Percentiles rank a stretch among this genome's conserved stretches.
Evolutionary conservation across 2,888 invertebrate genomes (phyloP).

Genomic region (Artemia sp.): DNA sequence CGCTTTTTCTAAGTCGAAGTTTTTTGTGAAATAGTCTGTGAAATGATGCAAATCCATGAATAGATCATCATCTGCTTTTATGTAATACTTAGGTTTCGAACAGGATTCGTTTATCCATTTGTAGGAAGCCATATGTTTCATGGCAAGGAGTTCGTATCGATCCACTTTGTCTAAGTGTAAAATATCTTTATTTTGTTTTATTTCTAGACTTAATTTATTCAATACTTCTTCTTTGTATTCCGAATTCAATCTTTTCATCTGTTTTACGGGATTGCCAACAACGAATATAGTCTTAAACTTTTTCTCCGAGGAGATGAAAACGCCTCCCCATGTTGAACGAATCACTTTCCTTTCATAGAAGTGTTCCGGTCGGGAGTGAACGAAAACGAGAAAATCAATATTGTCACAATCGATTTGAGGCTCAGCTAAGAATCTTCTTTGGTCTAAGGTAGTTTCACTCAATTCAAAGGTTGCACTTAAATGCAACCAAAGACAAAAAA

Average conservation of each 20-base stretch:
- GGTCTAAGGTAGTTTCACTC: too few species aligned
- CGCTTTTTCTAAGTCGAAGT: conserved; percentile 25
- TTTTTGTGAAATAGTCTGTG: conserved; percentile 26
- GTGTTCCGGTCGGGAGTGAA: conserved; percentile 29
- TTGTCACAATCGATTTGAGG: background rate
- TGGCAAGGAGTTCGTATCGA: conserved; percentile 28
- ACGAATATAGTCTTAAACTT: background rate
- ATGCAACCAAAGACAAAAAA: too few species aligned
- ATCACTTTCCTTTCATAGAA: conserved; percentile 29
- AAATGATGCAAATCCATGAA: conserved; percentile 28
- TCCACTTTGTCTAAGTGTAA: conserved; percentile 28
- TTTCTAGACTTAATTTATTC: conserved; percentile 27
- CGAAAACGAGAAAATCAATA: conserved; percentile 27
- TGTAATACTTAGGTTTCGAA: conserved; percentile 26
- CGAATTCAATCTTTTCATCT: conserved; percentile 10
- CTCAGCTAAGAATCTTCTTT: background rate
- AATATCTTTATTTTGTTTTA: conserved; percentile 26
- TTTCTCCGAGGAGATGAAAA: conserved; percentile 25
- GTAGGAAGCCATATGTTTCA: conserved; percentile 29
- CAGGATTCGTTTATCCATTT: conserved; percentile 28
- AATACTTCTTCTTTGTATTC: conserved; percentile 23
- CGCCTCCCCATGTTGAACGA: conserved; percentile 29
- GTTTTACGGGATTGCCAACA: conserved; percentile 9
- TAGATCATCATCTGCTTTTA: conserved; percentile 29
- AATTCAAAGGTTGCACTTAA: too few species aligned